Evolutionary conservation across 2,113 vertebrate species (phyloP), one percentile per base, ranked within the genome.

Genomic region (Aphyosemion australe): DNA sequence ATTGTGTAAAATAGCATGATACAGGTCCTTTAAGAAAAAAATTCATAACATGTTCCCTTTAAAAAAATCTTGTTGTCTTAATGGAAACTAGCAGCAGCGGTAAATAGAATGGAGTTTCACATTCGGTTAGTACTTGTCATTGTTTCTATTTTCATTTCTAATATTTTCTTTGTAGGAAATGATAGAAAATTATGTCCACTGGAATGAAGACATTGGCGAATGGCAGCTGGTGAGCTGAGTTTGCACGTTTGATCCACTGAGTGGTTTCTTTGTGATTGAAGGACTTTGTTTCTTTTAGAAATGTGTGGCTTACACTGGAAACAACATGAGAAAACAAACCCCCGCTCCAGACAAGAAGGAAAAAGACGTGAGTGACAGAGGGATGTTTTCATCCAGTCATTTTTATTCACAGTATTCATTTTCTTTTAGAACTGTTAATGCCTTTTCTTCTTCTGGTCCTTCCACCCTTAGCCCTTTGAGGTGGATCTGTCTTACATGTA

Each of bases 131-230:
- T 42, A 2, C 41, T 14, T 14, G 20, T 9, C 51, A 14, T 53
- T 42, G 54, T 16, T 15, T 6, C 20, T 46, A 42, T 42, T 5
- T 51, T 60, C n/a, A 14, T 50, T 32, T 54, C 18, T 12, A 15
- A 4, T 39, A 18, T 13, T 48, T 62, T 43, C 11, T 78, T 67
- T 60, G 16, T 80, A 99, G 97, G 96, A 97, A 85, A 99, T 98
- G 96, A 98, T 99, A 74, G 97, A 99, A 82, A 96, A 99, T 76
- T 98, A 99, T 0, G 96, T 99, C 47, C 95, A 98, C 72, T 99
- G 97, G 97, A 99, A 99, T 10, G 97, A 99, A 87, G 97, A 99
- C 81, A 98, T 98, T 59, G 97, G 97, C 56, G 97, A 99, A 56
- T 99, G 97, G 97, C 97, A 99, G 82, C 85, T 99, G 92, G 97